phyloP scores from a whole-genome alignment of 2,113 vertebrate species.

The Esox niger region DNA sequence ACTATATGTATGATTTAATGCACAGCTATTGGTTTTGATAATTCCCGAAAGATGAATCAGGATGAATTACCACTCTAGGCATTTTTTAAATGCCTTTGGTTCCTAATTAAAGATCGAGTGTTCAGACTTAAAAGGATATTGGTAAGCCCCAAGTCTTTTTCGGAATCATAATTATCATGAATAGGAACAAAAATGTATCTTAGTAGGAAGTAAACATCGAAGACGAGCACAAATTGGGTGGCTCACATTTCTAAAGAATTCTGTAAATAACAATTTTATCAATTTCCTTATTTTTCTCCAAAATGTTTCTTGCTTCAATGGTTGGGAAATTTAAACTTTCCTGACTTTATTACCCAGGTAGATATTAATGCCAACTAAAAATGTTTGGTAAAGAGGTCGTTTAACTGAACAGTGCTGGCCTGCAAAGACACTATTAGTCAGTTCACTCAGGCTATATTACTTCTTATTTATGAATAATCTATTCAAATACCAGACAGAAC shows the following conservation, averaged over 20 bases:
- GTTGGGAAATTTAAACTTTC: not conserved
- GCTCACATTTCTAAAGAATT: not conserved
- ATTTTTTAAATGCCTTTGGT: not conserved
- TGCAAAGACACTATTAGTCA: slow-evolving; percentile 33
- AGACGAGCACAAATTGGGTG: too few relatives aligned
- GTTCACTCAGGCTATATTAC: slow-evolving; percentile 4
- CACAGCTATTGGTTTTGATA: not conserved
- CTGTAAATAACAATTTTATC: not conserved
- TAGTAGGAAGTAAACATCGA: too few relatives aligned
- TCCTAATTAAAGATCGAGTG: not conserved
- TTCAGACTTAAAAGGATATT: slow-evolving; percentile 39
- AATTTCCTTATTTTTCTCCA: not conserved
- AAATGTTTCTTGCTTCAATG: not conserved
- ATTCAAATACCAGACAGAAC: not conserved
- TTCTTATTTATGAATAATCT: not conserved
- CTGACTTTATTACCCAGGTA: slow-evolving; percentile 34
- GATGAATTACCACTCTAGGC: not conserved
- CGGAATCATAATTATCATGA: too few relatives aligned
- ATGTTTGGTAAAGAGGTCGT: slow-evolving; percentile 38
- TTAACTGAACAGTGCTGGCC: slow-evolving; percentile 14
- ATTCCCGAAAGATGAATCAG: not conserved
- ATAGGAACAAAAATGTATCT: too few relatives aligned
- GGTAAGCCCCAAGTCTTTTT: slow-evolving; percentile 42
- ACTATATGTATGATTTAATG: too few relatives aligned
- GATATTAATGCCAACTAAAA: slow-evolving; percentile 53